Conservation (phyloP, 1,140 invertebrate species). For the Hetaerina americana region DNA sequence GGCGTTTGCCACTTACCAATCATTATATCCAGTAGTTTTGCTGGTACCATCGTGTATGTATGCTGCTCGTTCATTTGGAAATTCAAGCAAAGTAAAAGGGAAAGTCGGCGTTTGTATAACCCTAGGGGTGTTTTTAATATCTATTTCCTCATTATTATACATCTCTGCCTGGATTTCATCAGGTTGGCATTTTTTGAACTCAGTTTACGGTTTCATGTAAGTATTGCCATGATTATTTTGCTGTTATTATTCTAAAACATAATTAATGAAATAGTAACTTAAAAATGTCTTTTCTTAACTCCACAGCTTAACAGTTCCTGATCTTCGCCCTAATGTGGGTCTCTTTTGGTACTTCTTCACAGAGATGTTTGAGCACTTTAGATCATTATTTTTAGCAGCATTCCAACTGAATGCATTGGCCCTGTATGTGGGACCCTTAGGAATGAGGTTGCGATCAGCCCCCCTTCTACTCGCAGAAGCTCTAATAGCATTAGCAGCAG, state of each 20-base stretch:
- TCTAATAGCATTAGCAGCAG: constrained; percentile 68
- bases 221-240: constrained; percentile 30
- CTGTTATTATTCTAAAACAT: background rate
- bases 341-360: constrained; percentile 99
- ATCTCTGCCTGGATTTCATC: constrained; percentile 34
- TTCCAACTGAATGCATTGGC: constrained; percentile 94
- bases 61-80: constrained; percentile 27
- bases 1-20: constrained; percentile 64
- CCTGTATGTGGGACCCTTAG: constrained; percentile 77
- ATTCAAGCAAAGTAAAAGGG: constrained; percentile 14
- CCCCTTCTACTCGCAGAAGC: constrained; percentile 76
- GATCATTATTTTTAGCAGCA: constrained; percentile 84
- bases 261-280: constrained; percentile 19
- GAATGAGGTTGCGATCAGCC: constrained; percentile 71
- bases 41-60: constrained; percentile 61
- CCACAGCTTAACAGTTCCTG: constrained; percentile 66
- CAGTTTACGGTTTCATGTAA: constrained; percentile 77
- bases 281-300: constrained; percentile 27
- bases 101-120: constrained; percentile 17
- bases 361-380: constrained; percentile 99
- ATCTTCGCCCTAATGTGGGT: constrained; percentile 93
- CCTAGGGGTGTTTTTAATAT: constrained; percentile 18
- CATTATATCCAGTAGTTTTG: constrained; percentile 73
- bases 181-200: constrained; percentile 58
- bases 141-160: constrained; percentile 23